These are phyloP conservation scores for Cyclura pinguis DNA, from an alignment of 2,797 vertebrate species.

Conservation along the genomic window DNA sequence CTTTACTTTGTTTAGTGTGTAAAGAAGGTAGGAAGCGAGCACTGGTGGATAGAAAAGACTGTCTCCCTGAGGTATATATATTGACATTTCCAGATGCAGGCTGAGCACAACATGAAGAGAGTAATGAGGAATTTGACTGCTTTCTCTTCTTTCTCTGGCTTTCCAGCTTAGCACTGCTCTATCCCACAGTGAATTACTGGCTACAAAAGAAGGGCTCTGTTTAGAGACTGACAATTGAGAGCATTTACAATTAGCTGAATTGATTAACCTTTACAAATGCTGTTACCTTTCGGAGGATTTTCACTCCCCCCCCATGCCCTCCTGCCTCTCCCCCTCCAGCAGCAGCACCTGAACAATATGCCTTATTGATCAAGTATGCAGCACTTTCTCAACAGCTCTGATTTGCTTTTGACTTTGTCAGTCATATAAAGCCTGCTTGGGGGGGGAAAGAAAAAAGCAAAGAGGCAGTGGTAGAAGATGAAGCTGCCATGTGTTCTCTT, in stretches of 20 bases:
- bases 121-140: conserved; percentile 75
- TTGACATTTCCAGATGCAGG: conserved; percentile 74
- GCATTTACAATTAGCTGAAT: conserved; percentile 83
- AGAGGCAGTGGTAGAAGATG: not conserved
- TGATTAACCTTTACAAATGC: conserved; percentile 83
- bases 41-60: conserved; percentile 69
- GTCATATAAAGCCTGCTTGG: conserved; percentile 50
- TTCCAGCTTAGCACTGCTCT: conserved; percentile 50
- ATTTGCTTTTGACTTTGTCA: conserved; percentile 68
- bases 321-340: not conserved
- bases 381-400: conserved; percentile 54
- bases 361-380: conserved; percentile 77
- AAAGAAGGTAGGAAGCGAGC: conserved; percentile 65
- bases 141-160: conserved; percentile 50
- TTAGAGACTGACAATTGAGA: conserved; percentile 77
- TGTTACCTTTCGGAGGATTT: conserved; percentile 75
- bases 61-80: conserved; percentile 75
- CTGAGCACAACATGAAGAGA: conserved; percentile 62
- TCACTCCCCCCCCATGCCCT: conserved; percentile 47
- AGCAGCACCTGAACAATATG: conserved; percentile 70
- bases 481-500: conserved; percentile 15
- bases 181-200: conserved; percentile 73
- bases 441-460: not conserved
- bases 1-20: conserved; percentile 76
- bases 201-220: conserved; percentile 72